Evolutionary conservation across 1,140 invertebrate genomes (phyloP), one percentile per base, ranked within the genome.

Genomic region (Sweltsa coloradensis): DNA sequence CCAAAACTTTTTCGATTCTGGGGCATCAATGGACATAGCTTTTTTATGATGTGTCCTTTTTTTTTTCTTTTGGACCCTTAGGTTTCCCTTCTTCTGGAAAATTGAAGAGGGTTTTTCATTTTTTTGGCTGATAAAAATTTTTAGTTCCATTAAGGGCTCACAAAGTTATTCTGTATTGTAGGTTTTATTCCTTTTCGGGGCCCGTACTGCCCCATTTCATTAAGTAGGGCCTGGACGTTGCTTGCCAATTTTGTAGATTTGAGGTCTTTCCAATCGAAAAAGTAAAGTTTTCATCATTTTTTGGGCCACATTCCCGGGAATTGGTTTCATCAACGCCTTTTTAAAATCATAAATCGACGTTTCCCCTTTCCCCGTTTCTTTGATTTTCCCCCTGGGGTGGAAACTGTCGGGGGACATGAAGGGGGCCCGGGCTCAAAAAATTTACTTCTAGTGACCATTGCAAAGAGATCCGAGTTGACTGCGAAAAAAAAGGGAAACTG

Each of bases 351-450:
- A 47, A 61, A 60, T 47, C 60, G 54, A 26, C 56, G 59, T 7
- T 60, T 41, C 26, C 57, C 56, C 37, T 54, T 47, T 37, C 45
- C 52, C 47, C 25, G 39, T 42, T 55, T 53, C 37, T 55, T 22
- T 24, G 52, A 51, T 34, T 45, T 18, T 39, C 58, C 58, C 14
- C 34, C 54, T 45, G 34, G 57, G 58, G 34, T 60, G 60, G 45
- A 61, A 61, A 29, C 50, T 42, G 42, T 61, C 59, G 7, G 58
- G 55, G 19, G 50, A 51, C 56, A 60, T 60, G 45, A 60, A 58
- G 9, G 58, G 57, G 53, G 1, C 53, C 53, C 1, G 56, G 45
- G 29, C 56, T 50, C 49, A 60, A 59, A 51, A 57, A 59, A 25
- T 34, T 49, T 19, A 55, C 7, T 11, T 42, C 34, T 18, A 54